Percentiles rank a stretch among this genome's conserved stretches.
Conservation (phyloP, 2,113 vertebrate species). For the Prochilodus magdalenae region DNA sequence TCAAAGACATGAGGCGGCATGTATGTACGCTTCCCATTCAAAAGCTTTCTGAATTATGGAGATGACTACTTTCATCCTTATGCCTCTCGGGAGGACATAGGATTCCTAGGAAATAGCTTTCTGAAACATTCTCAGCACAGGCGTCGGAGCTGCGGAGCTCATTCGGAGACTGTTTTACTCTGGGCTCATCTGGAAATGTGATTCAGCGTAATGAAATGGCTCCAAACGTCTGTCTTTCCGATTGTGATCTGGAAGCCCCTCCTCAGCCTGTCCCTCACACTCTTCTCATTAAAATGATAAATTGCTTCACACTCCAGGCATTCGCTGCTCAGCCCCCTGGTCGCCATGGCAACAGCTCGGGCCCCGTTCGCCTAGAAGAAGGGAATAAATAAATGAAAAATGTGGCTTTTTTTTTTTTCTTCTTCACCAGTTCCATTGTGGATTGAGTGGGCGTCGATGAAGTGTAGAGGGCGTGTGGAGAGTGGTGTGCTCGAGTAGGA, state of each 20-base stretch:
- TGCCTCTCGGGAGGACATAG: not conserved
- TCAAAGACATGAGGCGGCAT: not conserved
- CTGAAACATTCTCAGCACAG: not conserved
- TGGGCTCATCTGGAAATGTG: not conserved
- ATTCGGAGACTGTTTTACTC: not conserved
- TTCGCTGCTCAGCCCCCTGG: conserved; percentile 47
- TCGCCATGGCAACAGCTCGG: conserved; percentile 67
- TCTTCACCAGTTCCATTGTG: not conserved
- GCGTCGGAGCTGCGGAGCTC: not conserved
- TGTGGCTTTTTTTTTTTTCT: not conserved
- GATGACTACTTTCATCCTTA: not conserved
- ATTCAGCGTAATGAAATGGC: not conserved
- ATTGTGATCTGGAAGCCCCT: conserved; percentile 19
- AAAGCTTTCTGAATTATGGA: not conserved
- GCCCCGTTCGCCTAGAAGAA: conserved; percentile 45
- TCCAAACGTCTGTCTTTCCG: conserved; percentile 17
- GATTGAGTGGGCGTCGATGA: conserved; percentile 3
- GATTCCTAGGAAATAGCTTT: not conserved
- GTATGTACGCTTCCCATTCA: not conserved
- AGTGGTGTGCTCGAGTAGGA: not conserved
- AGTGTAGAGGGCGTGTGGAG: conserved; percentile 3
- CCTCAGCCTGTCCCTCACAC: conserved; percentile 25
- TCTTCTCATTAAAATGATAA: conserved; percentile 65
- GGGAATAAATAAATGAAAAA: conserved; percentile 52
- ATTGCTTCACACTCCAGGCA: conserved; percentile 53